Conservation (phyloP, 2,888 invertebrate species). For the Hedya salicella region DNA sequence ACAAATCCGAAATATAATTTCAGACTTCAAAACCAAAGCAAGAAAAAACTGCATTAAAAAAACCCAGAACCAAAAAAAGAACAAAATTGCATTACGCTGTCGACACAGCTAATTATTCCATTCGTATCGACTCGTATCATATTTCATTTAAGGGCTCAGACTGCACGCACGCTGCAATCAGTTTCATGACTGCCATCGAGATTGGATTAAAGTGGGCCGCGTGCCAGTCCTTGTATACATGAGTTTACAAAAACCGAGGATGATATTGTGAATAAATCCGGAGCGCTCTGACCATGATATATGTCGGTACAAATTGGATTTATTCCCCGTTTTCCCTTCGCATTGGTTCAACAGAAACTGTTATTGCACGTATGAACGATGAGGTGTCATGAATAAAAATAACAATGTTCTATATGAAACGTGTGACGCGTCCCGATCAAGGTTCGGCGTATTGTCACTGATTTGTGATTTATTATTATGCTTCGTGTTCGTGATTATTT, state of each 20-base stretch:
- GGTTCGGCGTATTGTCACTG: slow-evolving; percentile 37
- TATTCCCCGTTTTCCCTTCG: slow-evolving; percentile 75
- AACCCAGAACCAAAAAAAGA: no score
- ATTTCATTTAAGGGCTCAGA: no score
- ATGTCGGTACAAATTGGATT: slow-evolving; percentile 82
- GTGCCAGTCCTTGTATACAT: slow-evolving; percentile 55
- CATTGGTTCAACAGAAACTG: slow-evolving; percentile 75
- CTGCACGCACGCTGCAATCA: slow-evolving; percentile 15
- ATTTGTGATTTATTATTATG: slow-evolving; percentile 32
- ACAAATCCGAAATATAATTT: no score
- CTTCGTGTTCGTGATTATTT: background rate
- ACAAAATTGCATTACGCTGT: no score
- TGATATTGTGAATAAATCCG: slow-evolving; percentile 77
- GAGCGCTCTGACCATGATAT: slow-evolving; percentile 77
- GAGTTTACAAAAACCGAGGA: slow-evolving; percentile 47
- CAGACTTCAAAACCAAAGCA: no score
- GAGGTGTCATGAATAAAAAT: slow-evolving; percentile 78
- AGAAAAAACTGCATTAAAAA: no score
- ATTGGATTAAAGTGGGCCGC: slow-evolving; percentile 66
- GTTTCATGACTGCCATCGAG: slow-evolving; percentile 55
- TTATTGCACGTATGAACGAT: slow-evolving; percentile 80
- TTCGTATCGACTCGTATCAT: no score
- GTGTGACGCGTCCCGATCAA: slow-evolving; percentile 62
- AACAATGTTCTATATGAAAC: slow-evolving; percentile 69
- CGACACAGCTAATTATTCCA: no score